A percentile compares a stretch with the other conserved stretches of the same genome.
These are phyloP conservation scores for Acropora yongei DNA, from an alignment of 64 coral and sea anemone species.

Conservation along the genomic window DNA sequence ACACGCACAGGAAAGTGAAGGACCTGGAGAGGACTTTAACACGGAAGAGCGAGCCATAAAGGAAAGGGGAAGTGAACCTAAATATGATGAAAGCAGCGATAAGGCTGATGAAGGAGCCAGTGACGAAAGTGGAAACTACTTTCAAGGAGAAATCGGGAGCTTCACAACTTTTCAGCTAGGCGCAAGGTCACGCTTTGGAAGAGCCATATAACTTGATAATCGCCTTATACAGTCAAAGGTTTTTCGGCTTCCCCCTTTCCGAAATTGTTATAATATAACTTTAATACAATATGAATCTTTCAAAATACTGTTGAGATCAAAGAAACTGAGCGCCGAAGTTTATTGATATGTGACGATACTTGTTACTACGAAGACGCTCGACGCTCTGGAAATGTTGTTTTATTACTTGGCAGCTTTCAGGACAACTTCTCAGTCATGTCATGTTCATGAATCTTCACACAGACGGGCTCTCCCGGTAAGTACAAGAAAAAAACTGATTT, in stretches of 20 bases:
- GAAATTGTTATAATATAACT: slow-evolving; percentile 24
- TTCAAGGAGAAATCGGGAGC: neutral
- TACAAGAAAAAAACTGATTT: no score
- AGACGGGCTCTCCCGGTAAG: no score
- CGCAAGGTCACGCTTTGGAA: slow-evolving; percentile 11
- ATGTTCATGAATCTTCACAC: no score
- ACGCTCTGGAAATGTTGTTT: no score
- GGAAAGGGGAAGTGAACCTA: neutral
- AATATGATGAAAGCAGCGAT: slow-evolving; percentile 43
- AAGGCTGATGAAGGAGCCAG: neutral
- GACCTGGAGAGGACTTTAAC: no score
- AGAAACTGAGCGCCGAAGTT: slow-evolving; percentile 17
- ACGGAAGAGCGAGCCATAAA: no score
- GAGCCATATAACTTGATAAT: slow-evolving; percentile 18
- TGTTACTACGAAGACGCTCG: neutral
- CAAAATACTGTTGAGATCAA: slow-evolving; percentile 24
- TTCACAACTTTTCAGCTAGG: neutral
- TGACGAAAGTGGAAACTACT: no score
- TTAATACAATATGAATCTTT: slow-evolving; percentile 4
- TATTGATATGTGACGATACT: slow-evolving; percentile 2
- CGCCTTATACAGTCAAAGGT: no score
- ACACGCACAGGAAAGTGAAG: neutral
- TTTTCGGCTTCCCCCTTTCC: neutral
- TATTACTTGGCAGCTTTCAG: no score
- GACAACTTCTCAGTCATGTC: no score